Percentiles rank a stretch among this genome's conserved stretches.
These are phyloP conservation scores for Peromyscus eremicus DNA, from an alignment of 2,797 vertebrate genomes.

Conservation along the genomic window DNA sequence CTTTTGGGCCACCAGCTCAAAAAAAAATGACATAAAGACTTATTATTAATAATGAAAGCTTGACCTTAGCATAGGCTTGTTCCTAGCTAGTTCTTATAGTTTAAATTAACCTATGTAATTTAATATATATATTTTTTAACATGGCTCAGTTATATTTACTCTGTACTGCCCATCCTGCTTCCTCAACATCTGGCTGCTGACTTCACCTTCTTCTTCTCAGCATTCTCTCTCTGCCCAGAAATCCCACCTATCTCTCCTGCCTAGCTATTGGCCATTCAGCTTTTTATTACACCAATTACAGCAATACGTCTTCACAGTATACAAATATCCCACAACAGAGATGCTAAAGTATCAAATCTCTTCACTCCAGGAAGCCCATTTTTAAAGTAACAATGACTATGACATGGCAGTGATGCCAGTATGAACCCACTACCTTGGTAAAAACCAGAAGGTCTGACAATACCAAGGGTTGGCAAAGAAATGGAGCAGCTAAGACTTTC, in stretches of 20 bases:
- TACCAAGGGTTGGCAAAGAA: neutral
- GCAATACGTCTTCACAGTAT: neutral
- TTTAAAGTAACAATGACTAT: neutral
- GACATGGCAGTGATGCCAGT: neutral
- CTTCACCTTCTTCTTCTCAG: neutral
- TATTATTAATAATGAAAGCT: neutral
- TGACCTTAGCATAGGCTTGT: neutral
- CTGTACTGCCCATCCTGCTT: neutral
- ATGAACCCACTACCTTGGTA: neutral
- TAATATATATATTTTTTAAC: neutral
- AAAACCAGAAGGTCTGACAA: neutral
- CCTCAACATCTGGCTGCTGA: neutral
- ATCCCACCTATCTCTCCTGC: neutral
- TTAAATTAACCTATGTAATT: neutral
- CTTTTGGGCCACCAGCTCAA: neutral
- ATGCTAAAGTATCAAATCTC: neutral
- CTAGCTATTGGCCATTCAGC: neutral
- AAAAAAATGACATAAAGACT: neutral
- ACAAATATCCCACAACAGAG: neutral
- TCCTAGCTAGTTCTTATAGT: neutral
- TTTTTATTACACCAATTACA: neutral
- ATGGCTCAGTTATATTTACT: neutral
- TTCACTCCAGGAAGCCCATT: neutral
- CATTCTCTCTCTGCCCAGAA: neutral
- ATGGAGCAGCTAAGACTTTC: neutral